phyloP scores from a whole-genome alignment of 2,888 invertebrate genomes.

The Epinotia nisella region DNA sequence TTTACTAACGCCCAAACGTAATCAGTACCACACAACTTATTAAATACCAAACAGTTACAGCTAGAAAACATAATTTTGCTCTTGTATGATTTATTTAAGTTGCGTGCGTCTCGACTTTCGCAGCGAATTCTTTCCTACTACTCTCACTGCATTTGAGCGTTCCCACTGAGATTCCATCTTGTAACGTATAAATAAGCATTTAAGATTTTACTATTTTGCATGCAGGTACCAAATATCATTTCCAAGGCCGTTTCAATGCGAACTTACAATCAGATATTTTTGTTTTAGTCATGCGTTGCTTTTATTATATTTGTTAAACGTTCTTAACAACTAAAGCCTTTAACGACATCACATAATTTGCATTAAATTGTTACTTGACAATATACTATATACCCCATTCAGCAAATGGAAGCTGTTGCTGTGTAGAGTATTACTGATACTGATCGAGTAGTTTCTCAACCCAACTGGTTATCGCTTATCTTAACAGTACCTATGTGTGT shows the following conservation, averaged over 20 bases:
- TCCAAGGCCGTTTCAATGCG: too few species aligned
- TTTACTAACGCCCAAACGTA: background rate
- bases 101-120: slow-evolving; percentile 28
- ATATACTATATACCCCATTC: background rate
- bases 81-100: slow-evolving; percentile 19
- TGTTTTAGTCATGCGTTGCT: too few species aligned
- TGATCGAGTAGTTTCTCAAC: slow-evolving; percentile 31
- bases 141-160: slow-evolving; percentile 30
- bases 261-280: too few species aligned
- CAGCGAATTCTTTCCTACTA: slow-evolving; percentile 32
- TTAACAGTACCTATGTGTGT: slow-evolving; percentile 11
- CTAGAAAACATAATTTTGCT: slow-evolving; percentile 52
- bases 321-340: background rate
- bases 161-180: slow-evolving; percentile 10
- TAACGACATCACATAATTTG: background rate
- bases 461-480: slow-evolving; percentile 22
- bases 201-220: too few species aligned
- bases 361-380: background rate
- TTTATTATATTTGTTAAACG: background rate
- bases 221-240: too few species aligned
- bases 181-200: background rate
- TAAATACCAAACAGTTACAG: background rate
- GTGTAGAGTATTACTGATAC: slow-evolving; percentile 12
- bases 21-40: background rate
- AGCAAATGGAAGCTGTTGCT: slow-evolving; percentile 15